These are phyloP conservation scores for Ictidomys tridecemlineatus DNA, from an alignment of 2,113 vertebrate species.

Conservation along the genomic window DNA sequence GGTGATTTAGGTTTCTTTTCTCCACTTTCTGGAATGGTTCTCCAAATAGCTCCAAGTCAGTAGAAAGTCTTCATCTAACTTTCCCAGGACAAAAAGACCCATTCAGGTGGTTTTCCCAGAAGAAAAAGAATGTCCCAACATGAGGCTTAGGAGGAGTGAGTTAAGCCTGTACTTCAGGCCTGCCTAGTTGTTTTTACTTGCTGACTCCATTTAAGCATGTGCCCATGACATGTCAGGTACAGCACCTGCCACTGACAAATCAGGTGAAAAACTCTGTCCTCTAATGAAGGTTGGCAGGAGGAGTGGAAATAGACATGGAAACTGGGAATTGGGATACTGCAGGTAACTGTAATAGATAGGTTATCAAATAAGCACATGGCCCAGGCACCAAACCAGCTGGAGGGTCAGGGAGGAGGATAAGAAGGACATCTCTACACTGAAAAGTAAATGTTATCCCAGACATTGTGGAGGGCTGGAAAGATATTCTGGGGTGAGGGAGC, in stretches of 20 bases:
- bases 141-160: neutral
- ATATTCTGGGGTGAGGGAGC: neutral
- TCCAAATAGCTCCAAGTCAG: neutral
- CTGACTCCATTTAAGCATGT: neutral
- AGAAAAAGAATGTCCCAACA: conserved; percentile 27
- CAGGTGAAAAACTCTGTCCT: neutral
- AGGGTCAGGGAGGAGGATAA: neutral
- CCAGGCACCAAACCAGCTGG: neutral
- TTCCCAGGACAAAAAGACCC: neutral
- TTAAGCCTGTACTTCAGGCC: neutral
- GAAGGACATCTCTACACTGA: neutral
- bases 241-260: neutral
- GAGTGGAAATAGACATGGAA: neutral
- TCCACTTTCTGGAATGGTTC: neutral
- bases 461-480: neutral
- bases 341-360: neutral
- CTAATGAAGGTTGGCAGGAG: neutral
- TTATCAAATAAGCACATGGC: conserved; percentile 9
- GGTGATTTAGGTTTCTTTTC: neutral
- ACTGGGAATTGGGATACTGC: neutral
- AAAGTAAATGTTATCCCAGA: neutral
- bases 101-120: neutral
- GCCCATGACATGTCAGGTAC: neutral
- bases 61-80: neutral
- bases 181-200: neutral